Evolutionary conservation across 1,140 invertebrate species (phyloP).

Genomic region (Drosophila tristis): DNA sequence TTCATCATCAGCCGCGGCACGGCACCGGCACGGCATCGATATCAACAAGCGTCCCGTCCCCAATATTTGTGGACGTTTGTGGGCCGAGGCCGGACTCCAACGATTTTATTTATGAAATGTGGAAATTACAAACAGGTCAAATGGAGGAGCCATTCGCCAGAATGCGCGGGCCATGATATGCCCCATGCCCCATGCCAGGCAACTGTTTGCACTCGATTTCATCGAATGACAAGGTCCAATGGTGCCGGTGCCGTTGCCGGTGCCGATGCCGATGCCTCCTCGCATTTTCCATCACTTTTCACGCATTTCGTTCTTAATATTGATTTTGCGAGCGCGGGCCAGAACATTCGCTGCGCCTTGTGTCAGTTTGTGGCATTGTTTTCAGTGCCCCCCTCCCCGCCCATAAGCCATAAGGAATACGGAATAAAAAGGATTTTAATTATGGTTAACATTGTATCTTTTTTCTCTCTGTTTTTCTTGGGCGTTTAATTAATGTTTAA

Average conservation of each 20-base stretch:
- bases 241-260: not conserved
- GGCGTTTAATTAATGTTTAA: too few relatives aligned
- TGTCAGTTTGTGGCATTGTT: slow-evolving; percentile 2
- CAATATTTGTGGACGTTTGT: slow-evolving; percentile 71
- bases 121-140: slow-evolving; percentile 70
- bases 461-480: too few relatives aligned
- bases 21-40: slow-evolving; percentile 52
- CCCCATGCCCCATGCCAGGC: not conserved
- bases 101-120: slow-evolving; percentile 78
- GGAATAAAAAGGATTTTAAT: too few relatives aligned
- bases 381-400: too few relatives aligned
- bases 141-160: not conserved
- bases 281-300: slow-evolving; percentile 61
- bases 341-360: slow-evolving; percentile 25
- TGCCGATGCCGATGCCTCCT: not conserved
- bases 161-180: too few relatives aligned
- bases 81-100: not conserved
- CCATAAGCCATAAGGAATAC: too few relatives aligned
- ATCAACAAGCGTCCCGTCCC: slow-evolving; percentile 68
- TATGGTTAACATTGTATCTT: too few relatives aligned
- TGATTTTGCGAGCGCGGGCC: slow-evolving; percentile 49
- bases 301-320: slow-evolving; percentile 71
- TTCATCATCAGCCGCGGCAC: slow-evolving; percentile 41
- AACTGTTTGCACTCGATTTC: slow-evolving; percentile 65
- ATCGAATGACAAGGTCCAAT: slow-evolving; percentile 56